Evolutionary conservation across 2,113 vertebrate species (phyloP).

Genomic region (Forbesichthys agassizii): DNA sequence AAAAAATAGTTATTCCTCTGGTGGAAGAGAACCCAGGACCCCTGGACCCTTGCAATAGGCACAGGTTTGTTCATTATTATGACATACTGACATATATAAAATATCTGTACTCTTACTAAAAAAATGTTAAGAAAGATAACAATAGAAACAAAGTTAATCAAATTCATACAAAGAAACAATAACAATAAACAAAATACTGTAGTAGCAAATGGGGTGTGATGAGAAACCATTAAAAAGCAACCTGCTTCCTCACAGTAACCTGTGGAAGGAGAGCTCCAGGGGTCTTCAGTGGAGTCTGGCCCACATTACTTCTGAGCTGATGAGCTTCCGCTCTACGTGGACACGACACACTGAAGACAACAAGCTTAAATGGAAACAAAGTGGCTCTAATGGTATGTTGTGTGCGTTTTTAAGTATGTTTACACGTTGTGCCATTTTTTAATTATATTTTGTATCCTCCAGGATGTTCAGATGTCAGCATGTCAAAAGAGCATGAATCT

Average conservation of each 20-base stretch:
- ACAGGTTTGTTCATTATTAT: constrained; percentile 60
- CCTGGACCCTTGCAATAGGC: constrained; percentile 72
- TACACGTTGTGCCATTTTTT: constrained; percentile 3
- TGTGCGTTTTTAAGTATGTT: background rate
- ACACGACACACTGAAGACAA: constrained; percentile 90
- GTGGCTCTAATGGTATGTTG: constrained; percentile 81
- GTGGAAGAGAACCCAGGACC: constrained; percentile 83
- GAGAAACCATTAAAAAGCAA: background rate
- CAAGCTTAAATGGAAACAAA: constrained; percentile 93
- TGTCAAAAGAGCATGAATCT: constrained; percentile 41
- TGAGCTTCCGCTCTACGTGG: constrained; percentile 89
- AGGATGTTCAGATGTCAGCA: constrained; percentile 64
- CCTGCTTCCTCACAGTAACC: constrained; percentile 67
- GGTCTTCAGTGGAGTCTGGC: constrained; percentile 85
- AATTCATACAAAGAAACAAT: no score
- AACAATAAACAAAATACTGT: no score
- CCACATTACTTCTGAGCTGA: constrained; percentile 87
- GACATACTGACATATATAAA: no score
- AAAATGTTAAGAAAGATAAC: no score
- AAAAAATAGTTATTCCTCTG: constrained; percentile 88
- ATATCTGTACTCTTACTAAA: no score
- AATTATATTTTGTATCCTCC: constrained; percentile 39
- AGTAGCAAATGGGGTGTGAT: no score
- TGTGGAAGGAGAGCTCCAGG: constrained; percentile 88
- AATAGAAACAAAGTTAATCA: no score